Percentiles rank a stretch among this genome's conserved stretches.
These are phyloP conservation scores for Macquaria australasica DNA, from an alignment of 2,113 vertebrate species.

Conservation along the genomic window DNA sequence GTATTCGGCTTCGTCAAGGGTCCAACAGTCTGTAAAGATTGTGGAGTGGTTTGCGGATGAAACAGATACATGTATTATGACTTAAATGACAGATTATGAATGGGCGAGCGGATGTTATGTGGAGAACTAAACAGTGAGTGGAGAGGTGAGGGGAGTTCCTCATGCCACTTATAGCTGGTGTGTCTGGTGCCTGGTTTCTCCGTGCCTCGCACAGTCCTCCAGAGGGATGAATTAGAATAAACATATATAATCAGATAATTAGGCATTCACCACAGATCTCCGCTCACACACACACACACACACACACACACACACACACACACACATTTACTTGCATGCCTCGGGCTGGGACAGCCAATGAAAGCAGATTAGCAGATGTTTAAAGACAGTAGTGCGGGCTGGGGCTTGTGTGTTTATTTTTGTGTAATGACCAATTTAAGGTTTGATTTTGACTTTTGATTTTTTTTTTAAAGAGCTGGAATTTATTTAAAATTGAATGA, in stretches of 20 bases:
- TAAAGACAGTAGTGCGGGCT: slow-evolving; percentile 68
- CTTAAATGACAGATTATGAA: slow-evolving; percentile 72
- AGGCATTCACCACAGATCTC: slow-evolving; percentile 74
- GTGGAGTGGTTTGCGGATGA: slow-evolving; percentile 47
- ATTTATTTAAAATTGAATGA: slow-evolving; percentile 19
- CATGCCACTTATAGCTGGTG: slow-evolving; percentile 69
- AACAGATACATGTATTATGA: slow-evolving; percentile 69
- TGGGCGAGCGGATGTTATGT: slow-evolving; percentile 59
- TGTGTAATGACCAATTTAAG: slow-evolving; percentile 47
- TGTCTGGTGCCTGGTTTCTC: slow-evolving; percentile 67
- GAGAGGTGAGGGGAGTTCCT: slow-evolving; percentile 68
- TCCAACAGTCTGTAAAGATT: slow-evolving; percentile 32
- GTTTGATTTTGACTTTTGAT: slow-evolving; percentile 31
- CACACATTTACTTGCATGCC: slow-evolving; percentile 57
- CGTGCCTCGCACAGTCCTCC: slow-evolving; percentile 65
- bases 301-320: slow-evolving; percentile 34
- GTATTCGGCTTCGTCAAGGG: slow-evolving; percentile 19
- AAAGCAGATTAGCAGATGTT: slow-evolving; percentile 76
- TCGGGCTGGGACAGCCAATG: slow-evolving; percentile 65
- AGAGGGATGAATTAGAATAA: slow-evolving; percentile 83
- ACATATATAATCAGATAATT: slow-evolving; percentile 87
- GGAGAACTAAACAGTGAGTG: slow-evolving; percentile 52
- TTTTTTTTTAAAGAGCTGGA: neutral
- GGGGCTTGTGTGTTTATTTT: slow-evolving; percentile 60
- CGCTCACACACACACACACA: slow-evolving; percentile 9